Evolutionary conservation across 1,140 invertebrate species (phyloP).

Genomic region (Solenopsis fugax): DNA sequence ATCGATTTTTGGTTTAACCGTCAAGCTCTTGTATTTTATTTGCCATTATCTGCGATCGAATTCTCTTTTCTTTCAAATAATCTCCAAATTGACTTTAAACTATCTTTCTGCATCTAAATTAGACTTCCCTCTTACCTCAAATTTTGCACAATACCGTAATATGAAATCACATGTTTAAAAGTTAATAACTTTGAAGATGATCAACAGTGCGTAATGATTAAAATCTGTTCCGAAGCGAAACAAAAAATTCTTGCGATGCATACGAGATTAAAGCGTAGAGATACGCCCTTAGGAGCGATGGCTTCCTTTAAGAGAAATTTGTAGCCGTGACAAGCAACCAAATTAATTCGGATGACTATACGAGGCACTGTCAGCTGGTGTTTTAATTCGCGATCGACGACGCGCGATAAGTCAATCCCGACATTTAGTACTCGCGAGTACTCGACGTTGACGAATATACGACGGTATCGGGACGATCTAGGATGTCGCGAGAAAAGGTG

Average conservation of each 20-base stretch:
- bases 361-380: conserved; percentile 46
- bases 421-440: not conserved
- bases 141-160: not conserved
- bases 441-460: conserved; percentile 31
- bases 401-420: conserved; percentile 45
- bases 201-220: conserved; percentile 21
- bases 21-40: not conserved
- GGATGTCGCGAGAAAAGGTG: conserved; percentile 11
- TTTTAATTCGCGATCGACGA: conserved; percentile 56
- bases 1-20: not conserved
- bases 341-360: conserved; percentile 58
- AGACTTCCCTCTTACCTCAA: not conserved
- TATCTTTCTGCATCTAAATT: not conserved
- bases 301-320: conserved; percentile 7
- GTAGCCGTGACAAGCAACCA: conserved; percentile 24
- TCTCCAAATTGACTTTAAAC: not conserved
- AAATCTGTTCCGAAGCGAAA: conserved; percentile 8
- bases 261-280: conserved; percentile 32
- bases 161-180: not conserved
- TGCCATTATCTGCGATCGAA: not conserved
- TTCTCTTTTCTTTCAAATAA: not conserved
- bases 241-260: conserved; percentile 15
- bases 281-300: conserved; percentile 3
- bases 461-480: conserved; percentile 29
- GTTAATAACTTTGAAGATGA: conserved; percentile 22